Evolutionary conservation across 2,797 vertebrate genomes (phyloP).

Genomic region (Sarcophilus harrisii): DNA sequence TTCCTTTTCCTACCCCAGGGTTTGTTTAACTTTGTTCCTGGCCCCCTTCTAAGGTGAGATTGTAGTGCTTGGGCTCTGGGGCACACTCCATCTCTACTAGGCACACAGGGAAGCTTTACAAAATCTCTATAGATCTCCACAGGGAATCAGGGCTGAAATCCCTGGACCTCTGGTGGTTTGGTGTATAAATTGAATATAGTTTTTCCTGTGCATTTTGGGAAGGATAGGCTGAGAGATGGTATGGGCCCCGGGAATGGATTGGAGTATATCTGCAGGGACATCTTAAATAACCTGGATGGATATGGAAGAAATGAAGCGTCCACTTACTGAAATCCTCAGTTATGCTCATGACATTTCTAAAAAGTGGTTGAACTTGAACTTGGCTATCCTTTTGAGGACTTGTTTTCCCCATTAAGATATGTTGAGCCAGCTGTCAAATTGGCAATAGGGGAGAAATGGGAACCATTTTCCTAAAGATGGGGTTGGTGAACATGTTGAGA

Average conservation of each 20-base stretch:
- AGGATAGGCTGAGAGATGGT: background rate
- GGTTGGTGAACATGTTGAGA: background rate
- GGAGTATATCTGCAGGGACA: background rate
- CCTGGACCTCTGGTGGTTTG: background rate
- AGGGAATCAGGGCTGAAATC: background rate
- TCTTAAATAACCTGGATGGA: background rate
- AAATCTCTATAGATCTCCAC: background rate
- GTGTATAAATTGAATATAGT: constrained; percentile 1
- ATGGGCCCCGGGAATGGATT: background rate
- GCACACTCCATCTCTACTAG: background rate
- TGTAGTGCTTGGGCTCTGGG: background rate
- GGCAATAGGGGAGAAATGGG: background rate
- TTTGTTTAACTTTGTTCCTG: background rate
- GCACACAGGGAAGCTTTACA: background rate
- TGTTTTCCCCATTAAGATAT: background rate
- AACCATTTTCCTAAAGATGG: background rate
- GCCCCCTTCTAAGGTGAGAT: background rate
- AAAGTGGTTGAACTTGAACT: background rate
- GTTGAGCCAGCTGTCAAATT: background rate
- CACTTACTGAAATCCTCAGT: background rate
- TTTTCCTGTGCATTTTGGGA: background rate
- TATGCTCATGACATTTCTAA: background rate
- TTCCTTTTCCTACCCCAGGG: background rate
- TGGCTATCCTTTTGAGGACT: background rate
- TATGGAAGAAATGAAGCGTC: background rate